phyloP scores from a whole-genome alignment of 2,797 vertebrate species.

The Aratinga solstitialis region DNA sequence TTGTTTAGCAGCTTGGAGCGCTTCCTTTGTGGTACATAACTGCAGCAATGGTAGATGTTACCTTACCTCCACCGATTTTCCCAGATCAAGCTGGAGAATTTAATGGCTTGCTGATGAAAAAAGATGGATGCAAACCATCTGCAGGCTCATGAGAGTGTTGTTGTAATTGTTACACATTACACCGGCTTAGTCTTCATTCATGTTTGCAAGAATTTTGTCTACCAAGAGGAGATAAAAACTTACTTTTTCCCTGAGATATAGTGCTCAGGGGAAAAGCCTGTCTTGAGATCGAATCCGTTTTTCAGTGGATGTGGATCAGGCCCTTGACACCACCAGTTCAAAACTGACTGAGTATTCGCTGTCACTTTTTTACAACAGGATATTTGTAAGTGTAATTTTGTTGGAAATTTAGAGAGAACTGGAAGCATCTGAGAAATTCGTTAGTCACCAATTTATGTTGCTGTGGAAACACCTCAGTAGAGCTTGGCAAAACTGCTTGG shows the following conservation, averaged over 20 bases:
- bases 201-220: not conserved
- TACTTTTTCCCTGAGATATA: not conserved
- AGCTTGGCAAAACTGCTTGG: not conserved
- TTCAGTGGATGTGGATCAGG: not conserved
- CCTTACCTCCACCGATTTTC: not conserved
- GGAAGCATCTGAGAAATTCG: not conserved
- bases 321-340: not conserved
- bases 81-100: not conserved
- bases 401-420: not conserved
- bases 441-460: conserved; percentile 20
- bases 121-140: not conserved
- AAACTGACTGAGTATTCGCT: not conserved
- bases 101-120: not conserved
- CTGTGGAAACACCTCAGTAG: not conserved
- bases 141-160: not conserved
- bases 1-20: not conserved
- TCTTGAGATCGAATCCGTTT: not conserved
- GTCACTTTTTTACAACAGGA: not conserved
- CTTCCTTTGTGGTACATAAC: not conserved
- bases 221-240: not conserved
- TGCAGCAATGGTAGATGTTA: not conserved
- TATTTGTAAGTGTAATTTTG: not conserved
- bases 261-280: not conserved
- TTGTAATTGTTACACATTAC: not conserved
- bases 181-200: not conserved